A percentile compares a stretch with the other conserved stretches of the same genome.
phyloP scores from a whole-genome alignment of 2,113 vertebrate genomes.

The Psilopogon haemacephalus region DNA sequence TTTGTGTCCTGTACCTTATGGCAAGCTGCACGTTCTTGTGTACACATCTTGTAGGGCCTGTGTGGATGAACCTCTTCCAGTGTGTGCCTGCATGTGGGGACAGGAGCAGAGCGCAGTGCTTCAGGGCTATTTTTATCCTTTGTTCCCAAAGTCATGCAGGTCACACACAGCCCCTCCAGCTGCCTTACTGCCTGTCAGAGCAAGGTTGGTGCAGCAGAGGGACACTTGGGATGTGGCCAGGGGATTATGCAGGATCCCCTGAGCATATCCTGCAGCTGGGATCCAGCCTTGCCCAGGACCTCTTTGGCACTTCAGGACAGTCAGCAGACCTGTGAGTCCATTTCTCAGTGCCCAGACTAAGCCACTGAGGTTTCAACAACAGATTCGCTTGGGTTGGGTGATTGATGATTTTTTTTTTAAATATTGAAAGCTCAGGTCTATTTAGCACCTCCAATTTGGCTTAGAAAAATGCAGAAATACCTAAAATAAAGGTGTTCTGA shows the following conservation, averaged over 20 bases:
- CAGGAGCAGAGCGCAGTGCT: fast-evolving
- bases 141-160: background rate
- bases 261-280: background rate
- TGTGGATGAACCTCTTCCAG: background rate
- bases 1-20: background rate
- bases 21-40: background rate
- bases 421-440: background rate
- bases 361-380: background rate
- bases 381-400: background rate
- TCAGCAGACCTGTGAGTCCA: background rate
- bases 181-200: background rate
- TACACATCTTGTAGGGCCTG: background rate
- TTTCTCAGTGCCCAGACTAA: background rate
- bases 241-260: background rate
- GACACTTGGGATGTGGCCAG: background rate
- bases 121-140: background rate
- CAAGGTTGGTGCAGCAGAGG: background rate
- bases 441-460: background rate
- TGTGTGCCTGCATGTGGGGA: background rate
- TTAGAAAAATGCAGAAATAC: background rate
- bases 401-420: background rate
- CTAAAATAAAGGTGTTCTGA: conserved; percentile 17
- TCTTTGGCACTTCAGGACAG: background rate
- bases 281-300: background rate
- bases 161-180: background rate